These are phyloP conservation scores for Brenthis ino DNA, from an alignment of 2,888 invertebrate genomes.

Conservation along the genomic window DNA sequence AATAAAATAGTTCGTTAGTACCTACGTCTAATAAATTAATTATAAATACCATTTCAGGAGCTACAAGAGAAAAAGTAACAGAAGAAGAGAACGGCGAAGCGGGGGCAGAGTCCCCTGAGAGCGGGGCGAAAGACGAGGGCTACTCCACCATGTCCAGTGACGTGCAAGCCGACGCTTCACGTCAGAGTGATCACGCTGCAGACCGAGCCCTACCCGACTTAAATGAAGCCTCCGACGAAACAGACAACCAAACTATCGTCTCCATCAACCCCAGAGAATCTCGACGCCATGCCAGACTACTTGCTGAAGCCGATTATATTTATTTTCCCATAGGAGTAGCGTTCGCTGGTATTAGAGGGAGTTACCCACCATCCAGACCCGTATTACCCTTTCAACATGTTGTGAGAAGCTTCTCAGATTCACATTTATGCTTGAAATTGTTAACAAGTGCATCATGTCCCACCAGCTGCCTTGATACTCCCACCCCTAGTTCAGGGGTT, in stretches of 20 bases:
- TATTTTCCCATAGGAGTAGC: constrained; percentile 86
- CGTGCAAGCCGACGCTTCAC: constrained; percentile 87
- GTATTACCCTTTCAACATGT: constrained; percentile 87
- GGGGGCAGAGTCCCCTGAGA: constrained; percentile 88
- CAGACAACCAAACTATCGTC: constrained; percentile 83
- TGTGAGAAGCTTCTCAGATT: constrained; percentile 88
- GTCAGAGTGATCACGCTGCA: constrained; percentile 81
- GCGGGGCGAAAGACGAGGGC: constrained; percentile 90
- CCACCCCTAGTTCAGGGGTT: constrained; percentile 84
- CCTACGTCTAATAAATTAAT: no score
- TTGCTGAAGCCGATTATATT: constrained; percentile 85
- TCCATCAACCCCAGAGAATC: constrained; percentile 76
- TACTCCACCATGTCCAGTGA: constrained; percentile 93
- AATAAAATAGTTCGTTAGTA: no score
- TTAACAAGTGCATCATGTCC: constrained; percentile 83
- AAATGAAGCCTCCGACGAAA: constrained; percentile 88
- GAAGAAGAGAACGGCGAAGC: constrained; percentile 80
- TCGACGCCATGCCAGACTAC: constrained; percentile 80
- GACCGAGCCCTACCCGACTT: constrained; percentile 86
- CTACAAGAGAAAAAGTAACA: constrained; percentile 61
- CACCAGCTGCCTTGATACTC: constrained; percentile 79
- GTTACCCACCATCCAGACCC: constrained; percentile 87
- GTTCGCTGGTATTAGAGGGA: constrained; percentile 85
- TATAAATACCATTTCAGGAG: constrained; percentile 52
- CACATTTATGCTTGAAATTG: constrained; percentile 87